These are phyloP conservation scores for Eucidaris tribuloides DNA, from an alignment of 35 echinoderm and acorn worm genomes.

Conservation along the genomic window DNA sequence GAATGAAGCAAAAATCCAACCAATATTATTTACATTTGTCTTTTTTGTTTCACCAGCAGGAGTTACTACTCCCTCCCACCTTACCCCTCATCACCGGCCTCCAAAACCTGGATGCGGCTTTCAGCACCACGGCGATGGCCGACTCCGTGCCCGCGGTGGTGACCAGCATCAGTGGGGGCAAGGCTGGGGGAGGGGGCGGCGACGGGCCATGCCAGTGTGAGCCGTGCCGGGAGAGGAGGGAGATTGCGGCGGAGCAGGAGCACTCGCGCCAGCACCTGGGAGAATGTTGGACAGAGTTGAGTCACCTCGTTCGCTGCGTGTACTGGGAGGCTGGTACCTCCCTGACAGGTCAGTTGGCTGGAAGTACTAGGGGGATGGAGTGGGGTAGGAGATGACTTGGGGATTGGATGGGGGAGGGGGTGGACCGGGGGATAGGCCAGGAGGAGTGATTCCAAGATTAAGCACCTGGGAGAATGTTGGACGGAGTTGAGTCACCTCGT, in stretches of 20 bases:
- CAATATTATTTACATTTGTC: neutral
- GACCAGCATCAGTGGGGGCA: neutral
- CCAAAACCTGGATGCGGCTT: constrained; percentile 58
- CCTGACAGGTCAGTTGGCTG: constrained; percentile 81
- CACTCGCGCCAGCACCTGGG: constrained; percentile 77
- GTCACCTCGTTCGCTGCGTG: constrained; percentile 85
- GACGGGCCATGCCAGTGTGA: constrained; percentile 77
- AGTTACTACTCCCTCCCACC: constrained; percentile 74
- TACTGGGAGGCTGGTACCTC: constrained; percentile 89
- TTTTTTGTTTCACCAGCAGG: constrained; percentile 44
- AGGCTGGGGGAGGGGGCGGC: neutral
- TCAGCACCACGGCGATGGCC: constrained; percentile 27
- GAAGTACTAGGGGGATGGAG: no score
- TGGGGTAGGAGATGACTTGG: no score
- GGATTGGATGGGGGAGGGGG: no score
- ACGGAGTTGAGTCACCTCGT: constrained; percentile 90
- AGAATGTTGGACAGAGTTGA: constrained; percentile 87
- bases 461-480: constrained; percentile 89
- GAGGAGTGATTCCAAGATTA: no score
- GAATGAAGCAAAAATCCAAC: no score
- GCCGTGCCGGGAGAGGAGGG: constrained; percentile 67
- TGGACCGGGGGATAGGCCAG: no score
- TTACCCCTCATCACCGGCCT: constrained; percentile 58
- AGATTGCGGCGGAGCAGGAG: constrained; percentile 91
- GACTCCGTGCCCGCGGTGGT: neutral